Conservation (phyloP, 2,888 invertebrate genomes). For the Cosmorhoe ocellata region DNA sequence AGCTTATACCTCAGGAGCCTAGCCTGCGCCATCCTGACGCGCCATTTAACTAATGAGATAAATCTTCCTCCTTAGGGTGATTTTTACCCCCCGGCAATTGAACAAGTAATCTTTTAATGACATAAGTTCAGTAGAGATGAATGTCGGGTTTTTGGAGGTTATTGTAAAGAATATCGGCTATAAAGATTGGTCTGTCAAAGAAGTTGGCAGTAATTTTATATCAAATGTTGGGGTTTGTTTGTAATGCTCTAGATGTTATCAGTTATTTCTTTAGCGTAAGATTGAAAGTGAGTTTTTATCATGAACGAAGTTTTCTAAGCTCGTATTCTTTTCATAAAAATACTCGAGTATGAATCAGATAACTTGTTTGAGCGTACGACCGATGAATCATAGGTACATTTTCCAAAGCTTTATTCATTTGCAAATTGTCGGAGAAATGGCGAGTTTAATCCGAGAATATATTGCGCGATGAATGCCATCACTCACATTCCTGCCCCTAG, state of each 20-base stretch:
- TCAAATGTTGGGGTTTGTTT: not conserved
- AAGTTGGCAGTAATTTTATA: not conserved
- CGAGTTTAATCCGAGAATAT: constrained; percentile 40
- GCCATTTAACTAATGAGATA: constrained; percentile 80
- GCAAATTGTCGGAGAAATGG: constrained; percentile 42
- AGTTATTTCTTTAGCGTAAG: no score
- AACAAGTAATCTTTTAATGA: constrained; percentile 79
- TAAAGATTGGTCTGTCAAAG: not conserved
- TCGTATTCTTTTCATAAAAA: no score
- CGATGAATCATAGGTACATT: constrained; percentile 19
- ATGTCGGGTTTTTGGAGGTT: constrained; percentile 44
- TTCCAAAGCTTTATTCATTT: constrained; percentile 22
- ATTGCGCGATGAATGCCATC: constrained; percentile 52
- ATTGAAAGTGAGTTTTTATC: no score
- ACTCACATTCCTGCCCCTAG: constrained; percentile 59
- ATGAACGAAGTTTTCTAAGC: no score
- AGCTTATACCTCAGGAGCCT: constrained; percentile 51
- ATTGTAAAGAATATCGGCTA: constrained; percentile 11
- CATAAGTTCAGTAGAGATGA: constrained; percentile 63
- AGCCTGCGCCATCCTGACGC: constrained; percentile 61
- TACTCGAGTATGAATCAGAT: constrained; percentile 2
- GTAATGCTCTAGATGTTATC: no score
- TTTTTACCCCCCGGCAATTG: constrained; percentile 68
- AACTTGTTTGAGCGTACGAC: not conserved
- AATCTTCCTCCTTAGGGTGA: constrained; percentile 61